Base-by-base conservation (phyloP, 2,797 vertebrate species). In the Parotocinclus haroldoi region DNA sequence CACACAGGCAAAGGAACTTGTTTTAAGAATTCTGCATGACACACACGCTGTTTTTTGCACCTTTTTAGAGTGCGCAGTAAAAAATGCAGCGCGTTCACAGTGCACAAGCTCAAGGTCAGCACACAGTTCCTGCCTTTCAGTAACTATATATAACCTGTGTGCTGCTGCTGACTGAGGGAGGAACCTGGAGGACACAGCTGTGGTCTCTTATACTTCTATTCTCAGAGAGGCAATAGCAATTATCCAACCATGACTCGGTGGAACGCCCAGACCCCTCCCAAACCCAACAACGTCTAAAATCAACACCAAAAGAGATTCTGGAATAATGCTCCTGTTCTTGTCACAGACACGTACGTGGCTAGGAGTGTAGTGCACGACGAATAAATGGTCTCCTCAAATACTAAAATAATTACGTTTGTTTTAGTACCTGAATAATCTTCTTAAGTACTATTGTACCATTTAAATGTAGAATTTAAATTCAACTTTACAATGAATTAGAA, bases 201-300 rank as follows among this genome's bases (percentile, higher is more conserved):
- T 72, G 80, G 83, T 76, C 77, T 67, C 57, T 69, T 61, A 7
- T 58, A 44, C 19, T 68, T 75, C 77, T 84, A 83, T 86, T 86
- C 77, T 81, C 73, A 81, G 80, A 81, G 71, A 75, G 58, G 53
- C 58, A 79, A 76, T 53, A 75, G 76, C 82, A 86, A 87, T 87
- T 84, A 85, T 83, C 76, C 72, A 56, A 60, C 68, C 68, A 77
- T 75, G 72, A 73, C 71, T 72, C 59, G 59, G 68, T 42, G 69
- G 69, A 75, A 80, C 81, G 71, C 80, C 83, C 78, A 38, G 55
- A 69, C 77, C 66, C 68, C 72, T 71, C 72, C 74, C 71, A 58
- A 71, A 70, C 73, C 70, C 49, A 57, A 72, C 61, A 79, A 49
- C 69, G 46, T 61, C 37, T 66, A 61, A 72, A 72, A 45, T 27